These are phyloP conservation scores for Seriola rivoliana DNA, from an alignment of 2,113 vertebrate species.

Conservation along the genomic window DNA sequence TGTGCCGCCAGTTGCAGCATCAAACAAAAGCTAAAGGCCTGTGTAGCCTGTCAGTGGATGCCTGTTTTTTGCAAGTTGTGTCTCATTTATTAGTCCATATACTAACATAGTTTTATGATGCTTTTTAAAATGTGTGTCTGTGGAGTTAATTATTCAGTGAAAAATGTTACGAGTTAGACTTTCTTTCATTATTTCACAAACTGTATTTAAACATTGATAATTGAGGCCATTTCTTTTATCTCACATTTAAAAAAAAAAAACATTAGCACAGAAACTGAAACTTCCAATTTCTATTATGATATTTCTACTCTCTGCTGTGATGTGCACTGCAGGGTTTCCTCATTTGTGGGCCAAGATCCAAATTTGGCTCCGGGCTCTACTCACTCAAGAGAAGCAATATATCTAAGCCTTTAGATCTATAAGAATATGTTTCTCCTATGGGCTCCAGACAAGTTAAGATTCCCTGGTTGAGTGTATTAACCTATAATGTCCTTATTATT, in stretches of 20 bases:
- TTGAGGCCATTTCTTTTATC: background rate
- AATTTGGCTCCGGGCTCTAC: slow-evolving; percentile 41
- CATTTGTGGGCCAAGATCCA: slow-evolving; percentile 12
- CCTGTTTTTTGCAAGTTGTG: background rate
- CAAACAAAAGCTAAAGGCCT: slow-evolving; percentile 15
- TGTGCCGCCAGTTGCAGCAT: slow-evolving; percentile 1
- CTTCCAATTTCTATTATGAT: background rate
- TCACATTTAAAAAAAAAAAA: no score
- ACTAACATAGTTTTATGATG: background rate
- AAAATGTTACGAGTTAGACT: background rate
- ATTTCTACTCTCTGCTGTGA: slow-evolving; percentile 8
- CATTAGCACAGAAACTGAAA: background rate
- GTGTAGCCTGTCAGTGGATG: background rate
- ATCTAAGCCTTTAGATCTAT: slow-evolving; percentile 31
- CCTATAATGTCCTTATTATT: slow-evolving; percentile 51
- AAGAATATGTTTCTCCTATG: slow-evolving; percentile 32
- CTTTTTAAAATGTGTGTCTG: background rate
- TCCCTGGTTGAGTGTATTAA: slow-evolving; percentile 44
- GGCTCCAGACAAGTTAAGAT: slow-evolving; percentile 24
- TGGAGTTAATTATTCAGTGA: background rate
- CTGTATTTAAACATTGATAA: background rate
- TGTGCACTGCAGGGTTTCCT: slow-evolving; percentile 20
- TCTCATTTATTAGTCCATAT: background rate
- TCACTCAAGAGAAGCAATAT: slow-evolving; percentile 23
- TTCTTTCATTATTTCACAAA: slow-evolving; percentile 3